Conservation (phyloP, 2,888 invertebrate genomes). For the Arrhopalites spinosus region DNA sequence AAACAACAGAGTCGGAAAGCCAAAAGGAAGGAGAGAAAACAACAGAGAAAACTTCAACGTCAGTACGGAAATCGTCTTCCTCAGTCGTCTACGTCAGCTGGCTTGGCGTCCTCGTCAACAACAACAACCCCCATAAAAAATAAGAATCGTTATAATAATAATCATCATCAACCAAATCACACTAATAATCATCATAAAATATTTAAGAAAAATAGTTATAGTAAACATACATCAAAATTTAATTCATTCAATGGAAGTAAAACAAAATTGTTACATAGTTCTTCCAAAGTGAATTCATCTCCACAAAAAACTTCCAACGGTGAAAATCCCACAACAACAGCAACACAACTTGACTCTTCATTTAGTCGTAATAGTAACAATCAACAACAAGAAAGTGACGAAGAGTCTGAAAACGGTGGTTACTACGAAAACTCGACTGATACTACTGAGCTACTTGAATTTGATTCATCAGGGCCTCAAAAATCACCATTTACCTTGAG, state of each 20-base stretch:
- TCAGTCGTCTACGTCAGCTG: constrained; percentile 11
- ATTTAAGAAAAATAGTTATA: not conserved
- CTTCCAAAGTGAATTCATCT: not conserved
- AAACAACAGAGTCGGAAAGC: constrained; percentile 31
- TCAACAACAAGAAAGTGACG: not conserved
- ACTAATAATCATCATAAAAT: not conserved
- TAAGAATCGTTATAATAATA: not conserved
- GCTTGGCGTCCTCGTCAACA: not conserved
- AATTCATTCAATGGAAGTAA: not conserved
- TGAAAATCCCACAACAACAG: not conserved
- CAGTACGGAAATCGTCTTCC: constrained; percentile 13
- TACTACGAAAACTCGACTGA: not conserved
- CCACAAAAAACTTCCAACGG: no score
- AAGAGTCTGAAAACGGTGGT: constrained; percentile 3
- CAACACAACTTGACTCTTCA: not conserved
- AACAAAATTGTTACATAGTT: not conserved
- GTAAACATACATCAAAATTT: not conserved
- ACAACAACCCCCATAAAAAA: not conserved
- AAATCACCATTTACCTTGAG: constrained; percentile 17
- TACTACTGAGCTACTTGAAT: constrained; percentile 17
- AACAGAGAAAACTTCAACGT: constrained; percentile 20
- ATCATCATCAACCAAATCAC: not conserved
- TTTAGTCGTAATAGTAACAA: not conserved
- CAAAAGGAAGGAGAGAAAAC: constrained; percentile 26
- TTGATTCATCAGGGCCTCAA: constrained; percentile 17